Percentiles rank a stretch among this genome's conserved stretches.
Evolutionary conservation across 2,797 vertebrate species (phyloP).

Genomic region (Crocidura indochinensis): DNA sequence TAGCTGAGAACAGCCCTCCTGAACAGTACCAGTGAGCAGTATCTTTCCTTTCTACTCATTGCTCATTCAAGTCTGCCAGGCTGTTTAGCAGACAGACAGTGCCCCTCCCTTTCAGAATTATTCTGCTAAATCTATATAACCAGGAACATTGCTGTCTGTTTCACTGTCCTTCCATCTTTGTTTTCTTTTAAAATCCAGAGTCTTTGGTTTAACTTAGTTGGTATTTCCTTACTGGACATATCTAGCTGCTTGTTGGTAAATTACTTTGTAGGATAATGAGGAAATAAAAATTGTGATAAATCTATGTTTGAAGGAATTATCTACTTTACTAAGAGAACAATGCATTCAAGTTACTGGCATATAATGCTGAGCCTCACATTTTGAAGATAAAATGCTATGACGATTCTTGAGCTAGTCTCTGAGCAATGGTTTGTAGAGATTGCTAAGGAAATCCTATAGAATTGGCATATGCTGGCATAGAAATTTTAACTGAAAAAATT

Average conservation of each 20-base stretch:
- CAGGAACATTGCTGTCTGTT: background rate
- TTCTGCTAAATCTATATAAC: background rate
- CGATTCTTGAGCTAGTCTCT: background rate
- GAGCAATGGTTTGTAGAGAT: background rate
- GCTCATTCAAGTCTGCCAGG: background rate
- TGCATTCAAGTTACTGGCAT: background rate
- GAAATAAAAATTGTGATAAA: slow-evolving; percentile 2
- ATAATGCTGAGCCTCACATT: background rate
- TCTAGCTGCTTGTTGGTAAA: background rate
- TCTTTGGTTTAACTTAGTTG: background rate
- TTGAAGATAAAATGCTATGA: slow-evolving; percentile 24
- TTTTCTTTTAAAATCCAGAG: slow-evolving; percentile 47
- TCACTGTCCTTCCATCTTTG: background rate
- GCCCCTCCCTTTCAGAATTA: background rate
- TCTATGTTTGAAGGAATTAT: background rate
- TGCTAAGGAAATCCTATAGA: background rate
- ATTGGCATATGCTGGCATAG: background rate
- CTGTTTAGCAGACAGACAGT: background rate
- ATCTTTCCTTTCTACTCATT: slow-evolving; percentile 12
- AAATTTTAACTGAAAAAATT: background rate
- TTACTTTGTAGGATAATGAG: background rate
- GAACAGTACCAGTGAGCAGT: background rate
- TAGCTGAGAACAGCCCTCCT: background rate
- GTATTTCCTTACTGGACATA: background rate
- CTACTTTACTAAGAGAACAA: background rate